These are phyloP conservation scores for Lasioglossum pauxillum DNA, from an alignment of 2,888 invertebrate genomes.

Conservation along the genomic window DNA sequence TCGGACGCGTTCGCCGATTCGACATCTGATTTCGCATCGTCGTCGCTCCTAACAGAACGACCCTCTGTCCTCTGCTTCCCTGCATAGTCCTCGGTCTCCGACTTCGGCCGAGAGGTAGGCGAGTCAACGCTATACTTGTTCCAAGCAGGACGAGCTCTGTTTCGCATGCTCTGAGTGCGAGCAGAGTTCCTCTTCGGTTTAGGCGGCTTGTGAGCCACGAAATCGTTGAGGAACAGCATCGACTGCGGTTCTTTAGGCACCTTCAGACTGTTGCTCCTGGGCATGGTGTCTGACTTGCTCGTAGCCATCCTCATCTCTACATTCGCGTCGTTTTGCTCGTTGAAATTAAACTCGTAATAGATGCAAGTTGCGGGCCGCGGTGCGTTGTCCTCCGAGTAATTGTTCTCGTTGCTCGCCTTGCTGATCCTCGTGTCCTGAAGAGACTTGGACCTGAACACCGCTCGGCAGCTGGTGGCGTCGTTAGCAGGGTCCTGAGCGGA, in stretches of 20 bases:
- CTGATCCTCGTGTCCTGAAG: conserved; percentile 83
- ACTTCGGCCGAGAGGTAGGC: conserved; percentile 19
- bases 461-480: conserved; percentile 62
- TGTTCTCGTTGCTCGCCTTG: conserved; percentile 60
- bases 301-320: conserved; percentile 49
- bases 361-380: conserved; percentile 69
- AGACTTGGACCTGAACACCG: conserved; percentile 84
- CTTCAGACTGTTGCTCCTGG: conserved; percentile 71
- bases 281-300: conserved; percentile 61
- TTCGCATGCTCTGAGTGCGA: conserved; percentile 81
- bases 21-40: conserved; percentile 21
- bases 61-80: conserved; percentile 33
- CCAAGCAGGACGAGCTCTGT: conserved; percentile 79
- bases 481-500: conserved; percentile 31
- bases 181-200: conserved; percentile 86
- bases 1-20: conserved; percentile 24
- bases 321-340: conserved; percentile 66
- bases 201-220: conserved; percentile 90
- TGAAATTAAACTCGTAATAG: conserved; percentile 78
- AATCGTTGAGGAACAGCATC: conserved; percentile 82
- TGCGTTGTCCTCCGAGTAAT: conserved; percentile 69
- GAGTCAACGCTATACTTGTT: conserved; percentile 76
- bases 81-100: conserved; percentile 39
- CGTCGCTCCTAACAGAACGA: background rate
- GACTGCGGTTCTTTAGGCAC: conserved; percentile 76